Evolutionary conservation across 2,113 vertebrate species (phyloP), one percentile per base, ranked within the genome.

Genomic region (Crotalus helleri): DNA sequence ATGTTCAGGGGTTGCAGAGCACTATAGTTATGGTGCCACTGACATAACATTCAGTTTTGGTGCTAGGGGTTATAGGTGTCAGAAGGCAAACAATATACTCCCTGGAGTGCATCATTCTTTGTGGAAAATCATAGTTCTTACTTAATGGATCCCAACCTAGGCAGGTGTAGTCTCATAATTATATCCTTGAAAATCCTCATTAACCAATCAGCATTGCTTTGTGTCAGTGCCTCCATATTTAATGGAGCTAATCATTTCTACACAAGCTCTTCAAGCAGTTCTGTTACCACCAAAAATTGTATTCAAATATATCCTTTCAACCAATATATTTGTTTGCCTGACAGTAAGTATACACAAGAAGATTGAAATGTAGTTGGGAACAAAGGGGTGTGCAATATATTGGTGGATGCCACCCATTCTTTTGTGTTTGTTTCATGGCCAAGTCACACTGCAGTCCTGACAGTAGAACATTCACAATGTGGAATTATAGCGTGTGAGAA

Each of bases 161-260:
- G 91, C 93, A 96, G 92, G 93, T 96, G 94, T 94, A 92, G 64
- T 95, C 94, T 87, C 55, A 26, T 59, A 94, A 95, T 95, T 94
- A 93, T 81, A 93, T 81, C 94, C 94, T 90, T 91, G 88, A 96
- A 94, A 95, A 96, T 96, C 93, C 92, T 94, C 88, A 90, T 96
- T 97, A 96, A 94, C 91, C 92, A 94, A 92, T 93, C 0, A 0
- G 61, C 3, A 54, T 94, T 95, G 88, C 91, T 92, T 92, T 94
- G 86, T 93, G 74, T 74, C 94, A 93, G 85, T 92, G 87, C 74
- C 81, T 92, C 89, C 91, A 64, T 86, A 91, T 87, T 39, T 93
- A 1, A 0, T 87, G 5, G 87, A 94, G 90, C 91, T 95, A 97
- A 90, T 93, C 24, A 9, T 91, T 55, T 85, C 46, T 93, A 23